Base-by-base conservation (phyloP, 2,113 vertebrate genomes). In the Chloropsis hardwickii region DNA sequence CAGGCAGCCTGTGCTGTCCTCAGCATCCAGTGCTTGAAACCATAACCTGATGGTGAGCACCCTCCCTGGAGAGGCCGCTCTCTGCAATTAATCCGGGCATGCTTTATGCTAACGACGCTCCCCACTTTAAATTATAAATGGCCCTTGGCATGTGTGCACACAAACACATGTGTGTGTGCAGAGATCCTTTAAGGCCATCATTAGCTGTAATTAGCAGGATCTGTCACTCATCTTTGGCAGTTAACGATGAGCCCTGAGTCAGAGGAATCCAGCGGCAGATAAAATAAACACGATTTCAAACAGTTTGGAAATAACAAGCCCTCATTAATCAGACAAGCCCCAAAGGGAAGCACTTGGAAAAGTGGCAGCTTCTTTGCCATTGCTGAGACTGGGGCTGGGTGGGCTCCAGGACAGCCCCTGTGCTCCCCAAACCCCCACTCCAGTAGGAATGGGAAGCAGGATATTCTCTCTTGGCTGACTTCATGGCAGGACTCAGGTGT, bases 81-180 rank as follows among this genome's bases (percentile, higher is more conserved):
- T 74, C 72, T 85, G 86, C 81, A 96, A 97, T 92, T 96, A 96
- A 96, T 96, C 85, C 3, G 2, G 77, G 76, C 69, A 93, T 6
- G 71, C 62, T 88, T 96, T 95, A 95, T 93, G 90, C 94, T 95
- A 95, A 95, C 18, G 45, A 92, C 73, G 94, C 78, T 93, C 85
- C 95, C 79, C 94, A 91, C 94, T 95, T 95, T 97, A 96, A 97
- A 97, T 97, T 94, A 97, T 97, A 96, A 96, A 97, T 96, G 95
- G 95, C 97, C 95, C 81, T 89, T 94, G 92, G 91, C 94, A 81
- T 93, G 94, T 94, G 87, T 95, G 86, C 94, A 97, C 86, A 96
- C 94, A 96, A 90, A 91, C 84, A 94, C 90, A 94, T 53, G 64
- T 95, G 95, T 37, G 6, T 8, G 40, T 14, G 1, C 80, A 86